phyloP scores from a whole-genome alignment of 1,140 invertebrate species.

The Pogonognathellus flavescens region DNA sequence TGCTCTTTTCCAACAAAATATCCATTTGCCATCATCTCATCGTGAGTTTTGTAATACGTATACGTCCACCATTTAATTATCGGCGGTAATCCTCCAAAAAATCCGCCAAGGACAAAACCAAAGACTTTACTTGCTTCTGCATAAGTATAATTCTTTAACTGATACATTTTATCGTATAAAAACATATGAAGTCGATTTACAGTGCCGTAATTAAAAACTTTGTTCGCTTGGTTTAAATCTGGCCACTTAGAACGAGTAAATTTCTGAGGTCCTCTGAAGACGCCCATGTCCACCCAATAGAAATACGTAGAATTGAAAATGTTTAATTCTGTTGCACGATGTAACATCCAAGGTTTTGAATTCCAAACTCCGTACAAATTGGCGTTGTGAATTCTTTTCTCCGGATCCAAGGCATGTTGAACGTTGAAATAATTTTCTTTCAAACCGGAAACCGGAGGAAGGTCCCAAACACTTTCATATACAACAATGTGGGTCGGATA shows the following conservation, averaged over 20 bases:
- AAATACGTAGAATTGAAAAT: not conserved
- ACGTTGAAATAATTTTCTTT: not conserved
- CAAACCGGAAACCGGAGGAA: not conserved
- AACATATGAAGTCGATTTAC: not conserved
- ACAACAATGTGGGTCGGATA: not conserved
- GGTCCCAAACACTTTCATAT: not conserved
- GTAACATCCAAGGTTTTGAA: not conserved
- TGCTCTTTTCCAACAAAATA: not conserved
- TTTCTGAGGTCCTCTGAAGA: not conserved
- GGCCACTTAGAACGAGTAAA: too few species aligned
- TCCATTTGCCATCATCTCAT: not conserved
- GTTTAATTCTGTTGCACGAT: not conserved
- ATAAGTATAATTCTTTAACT: not conserved
- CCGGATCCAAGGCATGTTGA: not conserved
- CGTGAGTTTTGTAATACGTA: not conserved
- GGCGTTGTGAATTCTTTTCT: not conserved
- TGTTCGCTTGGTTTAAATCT: not conserved
- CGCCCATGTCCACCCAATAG: not conserved
- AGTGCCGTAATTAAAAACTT: not conserved
- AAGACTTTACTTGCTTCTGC: not conserved
- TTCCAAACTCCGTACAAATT: conserved; percentile 17
- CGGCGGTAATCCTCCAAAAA: not conserved
- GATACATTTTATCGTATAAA: not conserved
- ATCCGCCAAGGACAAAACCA: not conserved
- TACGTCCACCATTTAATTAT: not conserved